phyloP scores from a whole-genome alignment of 2,797 vertebrate species.

The Gadopsis marmoratus region DNA sequence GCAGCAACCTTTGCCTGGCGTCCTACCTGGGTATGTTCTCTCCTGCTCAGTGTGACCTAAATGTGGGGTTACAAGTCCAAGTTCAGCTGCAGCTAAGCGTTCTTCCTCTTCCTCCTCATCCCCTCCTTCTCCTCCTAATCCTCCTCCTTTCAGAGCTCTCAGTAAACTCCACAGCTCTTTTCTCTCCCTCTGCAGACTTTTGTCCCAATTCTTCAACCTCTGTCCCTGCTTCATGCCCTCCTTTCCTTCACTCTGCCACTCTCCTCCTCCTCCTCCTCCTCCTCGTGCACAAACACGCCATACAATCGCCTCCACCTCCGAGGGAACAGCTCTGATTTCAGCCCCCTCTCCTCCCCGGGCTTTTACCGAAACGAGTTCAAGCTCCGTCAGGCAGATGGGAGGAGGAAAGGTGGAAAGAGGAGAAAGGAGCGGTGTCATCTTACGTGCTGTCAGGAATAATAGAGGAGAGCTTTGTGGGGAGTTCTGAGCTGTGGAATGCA shows the following conservation, averaged over 20 bases:
- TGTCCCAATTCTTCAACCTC: constrained; percentile 61
- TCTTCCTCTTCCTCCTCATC: constrained; percentile 21
- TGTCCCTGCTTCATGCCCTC: constrained; percentile 51
- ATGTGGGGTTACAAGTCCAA: constrained; percentile 33
- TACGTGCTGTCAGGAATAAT: constrained; percentile 52
- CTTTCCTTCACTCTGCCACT: constrained; percentile 36
- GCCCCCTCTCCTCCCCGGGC: constrained; percentile 27
- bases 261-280: constrained; percentile 56
- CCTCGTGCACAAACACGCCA: constrained; percentile 58
- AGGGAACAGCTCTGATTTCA: constrained; percentile 72
- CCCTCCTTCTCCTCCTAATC: constrained; percentile 17
- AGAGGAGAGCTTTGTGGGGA: constrained; percentile 36
- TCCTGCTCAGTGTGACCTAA: constrained; percentile 1
- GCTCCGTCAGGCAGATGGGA: constrained; percentile 39
- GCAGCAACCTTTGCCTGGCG: constrained; percentile 55
- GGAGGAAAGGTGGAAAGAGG: constrained; percentile 59
- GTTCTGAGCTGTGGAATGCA: constrained; percentile 49
- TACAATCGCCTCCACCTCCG: constrained; percentile 53
- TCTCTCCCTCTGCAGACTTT: constrained; percentile 49
- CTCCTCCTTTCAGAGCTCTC: constrained; percentile 31
- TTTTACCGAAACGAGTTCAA: constrained; percentile 33
- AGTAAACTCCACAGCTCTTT: constrained; percentile 39
- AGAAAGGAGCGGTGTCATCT: constrained; percentile 65
- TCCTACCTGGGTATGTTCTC: constrained; percentile 50
- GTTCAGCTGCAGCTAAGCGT: constrained; percentile 20